Evolutionary conservation across 2,888 invertebrate genomes (phyloP), one percentile per base, ranked within the genome.

Genomic region (Diloba caeruleocephala): DNA sequence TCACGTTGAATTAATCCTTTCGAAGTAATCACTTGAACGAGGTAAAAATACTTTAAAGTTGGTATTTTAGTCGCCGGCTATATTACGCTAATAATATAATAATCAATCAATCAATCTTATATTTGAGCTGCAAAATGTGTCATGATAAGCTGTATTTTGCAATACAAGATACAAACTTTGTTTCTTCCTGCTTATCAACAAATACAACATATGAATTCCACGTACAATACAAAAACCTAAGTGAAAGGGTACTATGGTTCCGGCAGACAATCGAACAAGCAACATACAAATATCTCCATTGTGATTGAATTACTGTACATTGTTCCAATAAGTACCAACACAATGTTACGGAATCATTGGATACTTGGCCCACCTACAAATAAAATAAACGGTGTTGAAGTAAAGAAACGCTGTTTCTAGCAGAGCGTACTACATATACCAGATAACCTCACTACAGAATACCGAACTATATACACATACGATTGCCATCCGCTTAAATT

Each of bases 1-100:
- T 68, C 67, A 56, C 38, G 48, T 26, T 37, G 42, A 33, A 56
- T 26, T 61, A 61, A 61, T 55, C 42, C 23, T n/a, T n/a, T n/a
- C n/a, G n/a, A n/a, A n/a, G n/a, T n/a, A n/a, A n/a, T n/a, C n/a
- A n/a, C n/a, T n/a, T n/a, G n/a, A n/a, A n/a, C n/a, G n/a, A n/a
- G n/a, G n/a, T n/a, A n/a, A n/a, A n/a, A 56, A 29, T 55, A 33
- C 0, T 6, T 32, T 43, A 28, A 25, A 3, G 5, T 19, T 1
- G 1, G 1, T 25, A 15, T 31, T 46, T 37, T 10, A n/a, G n/a
- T n/a, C 37, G 42, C 28, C 56, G 62, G 38, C 3, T 7, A 0
- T 23, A 14, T 37, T 41, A 32, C 55, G 31, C 8, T 26, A 26
- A 0, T n/a, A 3, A 3, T 10, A 10, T 23, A 9, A 23, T 23